Evolutionary conservation across 2,797 vertebrate species (phyloP).

Genomic region (Liasis olivaceus): DNA sequence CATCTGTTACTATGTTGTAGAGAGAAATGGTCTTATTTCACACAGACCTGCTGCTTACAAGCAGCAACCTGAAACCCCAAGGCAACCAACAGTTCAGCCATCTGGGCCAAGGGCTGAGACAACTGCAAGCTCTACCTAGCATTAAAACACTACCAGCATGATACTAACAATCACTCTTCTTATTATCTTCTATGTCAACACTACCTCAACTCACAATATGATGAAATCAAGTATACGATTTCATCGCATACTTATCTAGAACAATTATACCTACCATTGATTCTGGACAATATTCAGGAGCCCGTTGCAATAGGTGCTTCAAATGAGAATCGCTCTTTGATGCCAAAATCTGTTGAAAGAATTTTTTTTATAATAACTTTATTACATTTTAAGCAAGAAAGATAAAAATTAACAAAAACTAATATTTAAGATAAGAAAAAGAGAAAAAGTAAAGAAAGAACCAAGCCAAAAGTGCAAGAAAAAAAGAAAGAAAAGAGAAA

Average conservation of each 20-base stretch:
- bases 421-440: too few species aligned
- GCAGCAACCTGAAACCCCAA: neutral
- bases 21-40: neutral
- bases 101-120: neutral
- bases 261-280: slow-evolving; percentile 82
- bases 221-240: neutral
- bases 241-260: slow-evolving; percentile 30
- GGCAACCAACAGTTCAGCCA: neutral
- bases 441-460: too few species aligned
- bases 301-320: slow-evolving; percentile 90
- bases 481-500: too few species aligned
- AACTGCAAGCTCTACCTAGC: neutral
- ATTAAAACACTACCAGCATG: neutral
- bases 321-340: slow-evolving; percentile 97
- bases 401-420: too few species aligned
- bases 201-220: neutral
- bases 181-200: neutral
- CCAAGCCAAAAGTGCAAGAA: too few species aligned
- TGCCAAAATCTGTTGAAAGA: slow-evolving; percentile 84
- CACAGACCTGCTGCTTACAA: neutral
- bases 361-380: slow-evolving; percentile 14
- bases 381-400: too few species aligned
- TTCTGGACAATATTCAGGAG: slow-evolving; percentile 95
- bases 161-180: neutral
- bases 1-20: neutral